These are phyloP conservation scores for Spisula subtruncata DNA, from an alignment of 2,888 invertebrate genomes.

Conservation along the genomic window DNA sequence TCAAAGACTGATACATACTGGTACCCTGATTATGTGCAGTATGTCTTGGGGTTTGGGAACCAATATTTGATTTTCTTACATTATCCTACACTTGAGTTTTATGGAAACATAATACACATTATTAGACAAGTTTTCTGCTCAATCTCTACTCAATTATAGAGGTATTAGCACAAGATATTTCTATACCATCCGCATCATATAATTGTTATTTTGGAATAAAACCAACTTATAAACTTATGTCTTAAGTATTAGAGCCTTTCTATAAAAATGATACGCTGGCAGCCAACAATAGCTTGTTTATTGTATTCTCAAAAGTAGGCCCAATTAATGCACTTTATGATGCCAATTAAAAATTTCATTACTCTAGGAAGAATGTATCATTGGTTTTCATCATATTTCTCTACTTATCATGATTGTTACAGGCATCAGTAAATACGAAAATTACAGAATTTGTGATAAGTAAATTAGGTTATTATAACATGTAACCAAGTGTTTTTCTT, in stretches of 20 bases:
- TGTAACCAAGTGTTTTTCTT: neutral
- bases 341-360: neutral
- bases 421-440: neutral
- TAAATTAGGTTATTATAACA: neutral
- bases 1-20: neutral
- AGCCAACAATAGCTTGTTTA: neutral
- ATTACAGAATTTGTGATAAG: neutral
- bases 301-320: neutral
- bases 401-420: neutral
- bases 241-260: neutral
- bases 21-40: neutral
- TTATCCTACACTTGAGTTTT: neutral
- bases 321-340: neutral
- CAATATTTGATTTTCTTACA: no score
- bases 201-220: constrained; percentile 6
- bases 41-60: no score
- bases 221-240: neutral
- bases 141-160: neutral
- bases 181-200: neutral
- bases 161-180: neutral
- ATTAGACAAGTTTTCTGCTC: neutral
- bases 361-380: neutral
- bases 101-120: neutral
- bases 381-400: neutral
- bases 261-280: neutral